Percentiles rank a stretch among this genome's conserved stretches.
Evolutionary conservation across 1,140 invertebrate genomes (phyloP).

Genomic region (Dinothrombium tinctorium): DNA sequence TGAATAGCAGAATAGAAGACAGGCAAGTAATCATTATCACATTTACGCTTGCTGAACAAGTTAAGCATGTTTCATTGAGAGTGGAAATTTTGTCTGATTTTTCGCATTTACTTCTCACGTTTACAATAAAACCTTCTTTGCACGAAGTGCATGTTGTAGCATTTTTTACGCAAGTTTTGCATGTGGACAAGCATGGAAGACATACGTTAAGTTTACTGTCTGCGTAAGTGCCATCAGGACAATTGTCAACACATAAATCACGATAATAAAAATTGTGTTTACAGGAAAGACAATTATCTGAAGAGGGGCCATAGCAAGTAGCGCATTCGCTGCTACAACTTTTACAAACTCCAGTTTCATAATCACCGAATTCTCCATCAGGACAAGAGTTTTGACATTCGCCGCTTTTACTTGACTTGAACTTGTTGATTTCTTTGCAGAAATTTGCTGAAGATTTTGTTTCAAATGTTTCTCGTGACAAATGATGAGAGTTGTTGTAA

Average conservation of each 20-base stretch:
- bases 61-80: too few species aligned
- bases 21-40: too few species aligned
- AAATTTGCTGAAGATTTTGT: constrained; percentile 4
- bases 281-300: constrained; percentile 40
- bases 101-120: too few species aligned
- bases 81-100: too few species aligned
- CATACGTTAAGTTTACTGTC: constrained; percentile 21
- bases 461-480: constrained; percentile 1
- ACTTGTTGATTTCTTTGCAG: constrained; percentile 5
- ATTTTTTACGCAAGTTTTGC: constrained; percentile 39
- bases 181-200: constrained; percentile 47
- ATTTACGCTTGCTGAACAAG: too few species aligned
- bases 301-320: constrained; percentile 38
- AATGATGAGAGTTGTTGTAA: constrained; percentile 4
- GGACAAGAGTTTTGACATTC: constrained; percentile 10
- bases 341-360: constrained; percentile 33
- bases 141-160: constrained; percentile 51
- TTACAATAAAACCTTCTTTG: too few species aligned
- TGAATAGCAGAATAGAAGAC: too few species aligned
- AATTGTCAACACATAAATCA: constrained; percentile 38
- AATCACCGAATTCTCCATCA: constrained; percentile 18
- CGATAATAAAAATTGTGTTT: constrained; percentile 36
- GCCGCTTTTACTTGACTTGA: constrained; percentile 1
- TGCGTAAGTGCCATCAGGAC: constrained; percentile 40
- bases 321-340: constrained; percentile 42